Conservation (phyloP, 35 echinoderm and acorn worm species). For the Apostichopus parvimensis region DNA sequence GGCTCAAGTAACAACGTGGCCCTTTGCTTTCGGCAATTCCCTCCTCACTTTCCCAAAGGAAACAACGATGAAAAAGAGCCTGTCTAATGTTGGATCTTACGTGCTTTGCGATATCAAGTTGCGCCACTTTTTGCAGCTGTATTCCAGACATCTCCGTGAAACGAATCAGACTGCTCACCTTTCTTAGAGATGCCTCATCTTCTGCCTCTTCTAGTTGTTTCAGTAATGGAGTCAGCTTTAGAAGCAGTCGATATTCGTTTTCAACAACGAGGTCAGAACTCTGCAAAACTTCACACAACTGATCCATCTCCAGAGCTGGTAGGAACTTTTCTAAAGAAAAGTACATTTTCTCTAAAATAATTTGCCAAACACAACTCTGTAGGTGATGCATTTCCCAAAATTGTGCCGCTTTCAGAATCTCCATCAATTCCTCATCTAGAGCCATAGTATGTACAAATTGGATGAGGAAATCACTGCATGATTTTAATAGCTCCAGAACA, state of each 20-base stretch:
- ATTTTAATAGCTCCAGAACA: neutral
- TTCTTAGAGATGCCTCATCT: neutral
- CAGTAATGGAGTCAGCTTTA: neutral
- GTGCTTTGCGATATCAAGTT: neutral
- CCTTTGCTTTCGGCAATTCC: neutral
- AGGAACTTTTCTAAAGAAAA: conserved; percentile 3
- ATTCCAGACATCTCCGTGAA: conserved; percentile 13
- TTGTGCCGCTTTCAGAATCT: neutral
- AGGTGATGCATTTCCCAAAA: neutral
- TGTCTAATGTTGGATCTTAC: neutral
- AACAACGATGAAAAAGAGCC: neutral
- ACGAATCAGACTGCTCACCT: neutral
- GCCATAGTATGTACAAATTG: neutral
- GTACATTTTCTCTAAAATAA: neutral
- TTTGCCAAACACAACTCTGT: neutral
- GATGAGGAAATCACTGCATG: neutral
- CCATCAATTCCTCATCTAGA: neutral
- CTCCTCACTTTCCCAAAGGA: neutral
- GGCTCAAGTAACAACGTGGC: neutral
- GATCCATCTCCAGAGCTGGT: neutral
- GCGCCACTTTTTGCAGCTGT: neutral
- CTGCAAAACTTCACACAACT: neutral
- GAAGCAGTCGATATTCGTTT: neutral
- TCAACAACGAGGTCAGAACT: conserved; percentile 2
- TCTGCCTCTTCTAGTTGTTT: neutral